Evolutionary conservation across 2,888 invertebrate species (phyloP).

Genomic region (Ptilodon capucinus): DNA sequence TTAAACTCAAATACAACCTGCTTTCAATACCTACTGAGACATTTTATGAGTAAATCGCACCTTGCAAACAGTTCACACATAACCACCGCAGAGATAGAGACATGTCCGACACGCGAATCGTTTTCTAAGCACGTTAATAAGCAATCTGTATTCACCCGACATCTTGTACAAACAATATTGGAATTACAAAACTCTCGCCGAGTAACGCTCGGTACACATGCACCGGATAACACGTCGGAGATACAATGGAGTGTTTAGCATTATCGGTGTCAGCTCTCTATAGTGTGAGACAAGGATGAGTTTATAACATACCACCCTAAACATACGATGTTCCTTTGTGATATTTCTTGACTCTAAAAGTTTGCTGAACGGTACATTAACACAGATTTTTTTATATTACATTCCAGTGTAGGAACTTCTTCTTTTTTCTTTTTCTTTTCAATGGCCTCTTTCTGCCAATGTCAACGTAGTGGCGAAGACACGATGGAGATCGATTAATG

Average conservation of each 20-base stretch:
- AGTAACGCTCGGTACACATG: neutral
- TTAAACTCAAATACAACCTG: neutral
- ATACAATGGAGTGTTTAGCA: neutral
- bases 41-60: neutral
- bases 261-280: neutral
- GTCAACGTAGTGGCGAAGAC: no score
- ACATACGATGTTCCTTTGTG: no score
- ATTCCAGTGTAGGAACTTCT: no score
- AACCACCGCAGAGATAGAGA: neutral
- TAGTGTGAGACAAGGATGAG: neutral
- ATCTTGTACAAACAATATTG: neutral
- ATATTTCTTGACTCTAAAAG: no score
- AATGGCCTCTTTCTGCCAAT: no score
- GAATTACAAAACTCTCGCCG: neutral
- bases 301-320: no score
- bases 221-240: neutral
- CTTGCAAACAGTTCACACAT: neutral
- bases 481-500: no score
- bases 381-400: no score
- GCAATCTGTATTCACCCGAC: neutral
- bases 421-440: no score
- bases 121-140: neutral
- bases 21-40: neutral
- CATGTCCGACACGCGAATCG: neutral
- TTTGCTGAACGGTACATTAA: no score